These are phyloP conservation scores for Anguilla rostrata DNA, from an alignment of 2,113 vertebrate species.

Conservation along the genomic window DNA sequence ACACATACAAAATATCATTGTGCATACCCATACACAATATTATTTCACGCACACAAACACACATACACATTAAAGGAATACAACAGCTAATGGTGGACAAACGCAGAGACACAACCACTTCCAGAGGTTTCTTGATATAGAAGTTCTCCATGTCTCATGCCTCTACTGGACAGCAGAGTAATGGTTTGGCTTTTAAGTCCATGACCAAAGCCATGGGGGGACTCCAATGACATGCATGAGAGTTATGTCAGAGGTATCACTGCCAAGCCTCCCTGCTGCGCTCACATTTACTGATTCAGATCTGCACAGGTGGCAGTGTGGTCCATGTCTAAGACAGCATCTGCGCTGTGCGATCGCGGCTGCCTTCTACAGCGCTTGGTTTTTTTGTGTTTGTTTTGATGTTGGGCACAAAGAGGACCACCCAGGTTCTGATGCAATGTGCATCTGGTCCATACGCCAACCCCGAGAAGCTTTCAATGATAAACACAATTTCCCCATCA, in stretches of 20 bases:
- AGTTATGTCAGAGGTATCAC: neutral
- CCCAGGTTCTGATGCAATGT: conserved; percentile 35
- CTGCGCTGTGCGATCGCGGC: neutral
- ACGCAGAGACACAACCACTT: neutral
- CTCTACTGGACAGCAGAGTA: neutral
- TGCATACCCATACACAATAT: neutral
- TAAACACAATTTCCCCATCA: conserved; percentile 22
- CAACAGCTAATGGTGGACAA: neutral
- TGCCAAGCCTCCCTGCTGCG: neutral
- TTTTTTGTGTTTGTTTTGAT: too few species aligned
- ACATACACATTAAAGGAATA: neutral
- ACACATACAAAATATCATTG: too few species aligned
- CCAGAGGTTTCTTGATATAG: neutral
- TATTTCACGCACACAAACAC: neutral
- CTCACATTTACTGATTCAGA: neutral
- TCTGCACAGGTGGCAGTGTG: neutral
- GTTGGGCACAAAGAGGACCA: neutral
- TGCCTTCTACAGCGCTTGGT: neutral
- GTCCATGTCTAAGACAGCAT: neutral
- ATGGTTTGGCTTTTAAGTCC: neutral
- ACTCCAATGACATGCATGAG: neutral
- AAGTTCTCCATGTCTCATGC: neutral
- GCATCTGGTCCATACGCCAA: neutral
- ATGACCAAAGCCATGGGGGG: neutral
- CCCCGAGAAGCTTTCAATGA: conserved; percentile 17